Conservation (phyloP, 2,888 invertebrate species). For the Capitulum mitella region DNA sequence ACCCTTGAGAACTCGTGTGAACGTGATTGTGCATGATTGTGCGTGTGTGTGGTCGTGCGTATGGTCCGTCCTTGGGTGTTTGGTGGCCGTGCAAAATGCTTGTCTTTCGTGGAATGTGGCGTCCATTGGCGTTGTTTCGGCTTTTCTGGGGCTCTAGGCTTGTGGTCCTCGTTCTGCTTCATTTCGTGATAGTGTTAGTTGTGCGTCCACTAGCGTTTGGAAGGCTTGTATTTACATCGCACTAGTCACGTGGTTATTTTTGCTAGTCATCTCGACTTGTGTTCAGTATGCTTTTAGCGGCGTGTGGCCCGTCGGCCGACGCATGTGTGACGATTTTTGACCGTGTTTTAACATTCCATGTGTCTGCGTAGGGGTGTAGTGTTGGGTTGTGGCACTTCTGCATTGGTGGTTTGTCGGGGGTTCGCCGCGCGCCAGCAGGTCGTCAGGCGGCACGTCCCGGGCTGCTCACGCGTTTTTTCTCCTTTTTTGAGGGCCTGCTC, state of each 20-base stretch:
- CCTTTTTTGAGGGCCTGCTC: too few relatives aligned
- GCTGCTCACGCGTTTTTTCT: too few relatives aligned
- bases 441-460: not conserved
- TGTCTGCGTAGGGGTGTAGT: not conserved
- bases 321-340: not conserved
- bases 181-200: not conserved
- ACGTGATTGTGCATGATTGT: not conserved
- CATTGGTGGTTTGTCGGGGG: not conserved
- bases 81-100: too few relatives aligned
- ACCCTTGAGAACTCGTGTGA: too few relatives aligned
- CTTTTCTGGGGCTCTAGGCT: not conserved
- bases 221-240: not conserved
- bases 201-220: not conserved
- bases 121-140: too few relatives aligned
- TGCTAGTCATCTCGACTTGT: slow-evolving; percentile 23
- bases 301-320: not conserved
- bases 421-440: not conserved
- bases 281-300: not conserved
- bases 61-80: too few relatives aligned
- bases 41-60: too few relatives aligned
- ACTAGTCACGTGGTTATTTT: slow-evolving; percentile 23
- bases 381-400: not conserved
- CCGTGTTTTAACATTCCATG: slow-evolving; percentile 5
- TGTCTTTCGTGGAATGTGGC: not conserved
- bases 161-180: not conserved